Conservation (phyloP, 1,140 invertebrate genomes). For the Temnothorax longispinosus region DNA sequence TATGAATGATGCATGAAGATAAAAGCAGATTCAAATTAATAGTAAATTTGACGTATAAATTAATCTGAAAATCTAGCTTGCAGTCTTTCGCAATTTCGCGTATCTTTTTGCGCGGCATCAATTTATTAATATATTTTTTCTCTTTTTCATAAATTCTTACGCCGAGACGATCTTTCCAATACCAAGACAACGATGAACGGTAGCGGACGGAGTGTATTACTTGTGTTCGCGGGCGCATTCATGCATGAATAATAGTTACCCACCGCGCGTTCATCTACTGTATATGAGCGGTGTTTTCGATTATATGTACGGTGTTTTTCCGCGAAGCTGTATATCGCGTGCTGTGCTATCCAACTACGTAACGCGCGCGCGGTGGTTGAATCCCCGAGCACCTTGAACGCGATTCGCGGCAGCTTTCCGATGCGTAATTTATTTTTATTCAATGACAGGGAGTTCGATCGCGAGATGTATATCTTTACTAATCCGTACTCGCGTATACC, state of each 20-base stretch:
- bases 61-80: not conserved
- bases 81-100: not conserved
- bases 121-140: not conserved
- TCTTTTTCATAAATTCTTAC: constrained; percentile 44
- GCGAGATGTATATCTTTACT: not conserved
- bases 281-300: constrained; percentile 30
- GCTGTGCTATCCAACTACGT: constrained; percentile 8
- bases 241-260: constrained; percentile 77
- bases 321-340: constrained; percentile 56
- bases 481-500: not conserved
- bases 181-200: constrained; percentile 12
- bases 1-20: not conserved
- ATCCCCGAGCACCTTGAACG: constrained; percentile 41
- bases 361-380: constrained; percentile 13
- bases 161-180: constrained; percentile 7
- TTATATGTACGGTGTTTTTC: constrained; percentile 42
- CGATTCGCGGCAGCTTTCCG: constrained; percentile 19
- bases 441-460: not conserved
- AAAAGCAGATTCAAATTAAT: not conserved
- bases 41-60: not conserved
- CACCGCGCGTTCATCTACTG: constrained; percentile 74
- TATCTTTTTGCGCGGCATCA: not conserved
- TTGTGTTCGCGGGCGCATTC: constrained; percentile 69
- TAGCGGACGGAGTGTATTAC: constrained; percentile 27
- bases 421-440: constrained; percentile 41